A percentile compares a stretch with the other conserved stretches of the same genome.
Conservation (phyloP, 2,113 vertebrate genomes). For the Pterocles orientalis region DNA sequence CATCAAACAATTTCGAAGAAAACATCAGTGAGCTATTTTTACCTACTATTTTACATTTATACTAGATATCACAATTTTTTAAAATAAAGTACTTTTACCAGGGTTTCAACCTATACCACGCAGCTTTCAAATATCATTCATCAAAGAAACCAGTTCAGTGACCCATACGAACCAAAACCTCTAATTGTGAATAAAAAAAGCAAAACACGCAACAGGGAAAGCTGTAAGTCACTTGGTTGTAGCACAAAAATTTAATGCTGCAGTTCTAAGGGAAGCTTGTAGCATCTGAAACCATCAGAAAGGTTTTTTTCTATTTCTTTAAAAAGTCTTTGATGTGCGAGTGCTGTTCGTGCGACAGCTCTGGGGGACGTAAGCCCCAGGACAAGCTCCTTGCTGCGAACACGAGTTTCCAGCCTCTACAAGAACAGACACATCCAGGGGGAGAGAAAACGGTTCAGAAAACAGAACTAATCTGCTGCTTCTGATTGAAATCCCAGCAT, state of each 20-base stretch:
- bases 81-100: not conserved
- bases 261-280: not conserved
- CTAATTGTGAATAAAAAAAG: not conserved
- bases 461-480: conserved; percentile 24
- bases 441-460: not conserved
- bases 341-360: not conserved
- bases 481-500: conserved; percentile 52
- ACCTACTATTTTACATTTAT: not conserved
- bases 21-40: not conserved
- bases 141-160: not conserved
- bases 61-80: not conserved
- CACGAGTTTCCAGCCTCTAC: not conserved
- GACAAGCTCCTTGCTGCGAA: conserved; percentile 1
- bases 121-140: not conserved
- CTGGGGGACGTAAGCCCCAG: not conserved
- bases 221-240: not conserved
- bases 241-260: not conserved
- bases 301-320: not conserved
- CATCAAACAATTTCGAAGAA: not conserved
- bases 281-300: not conserved
- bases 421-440: not conserved
- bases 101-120: not conserved
- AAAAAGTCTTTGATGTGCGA: not conserved
- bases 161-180: not conserved
- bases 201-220: not conserved